Percentiles rank a stretch among this genome's conserved stretches.
Conservation (phyloP, 2,888 invertebrate species). For the Drosophila prostipennis region DNA sequence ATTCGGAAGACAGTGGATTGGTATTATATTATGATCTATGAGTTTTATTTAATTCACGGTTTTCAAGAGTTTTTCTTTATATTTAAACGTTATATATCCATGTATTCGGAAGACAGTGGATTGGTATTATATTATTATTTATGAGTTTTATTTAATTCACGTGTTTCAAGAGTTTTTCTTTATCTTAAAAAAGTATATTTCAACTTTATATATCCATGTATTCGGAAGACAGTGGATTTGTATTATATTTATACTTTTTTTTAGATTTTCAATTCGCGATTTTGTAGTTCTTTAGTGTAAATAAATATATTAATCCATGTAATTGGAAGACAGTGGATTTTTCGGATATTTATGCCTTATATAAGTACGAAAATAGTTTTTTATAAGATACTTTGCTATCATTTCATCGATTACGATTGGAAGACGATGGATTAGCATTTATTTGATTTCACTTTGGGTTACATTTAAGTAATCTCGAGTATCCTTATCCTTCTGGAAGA, state of each 20-base stretch:
- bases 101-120: background rate
- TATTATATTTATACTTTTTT: background rate
- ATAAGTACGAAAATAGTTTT: conserved; percentile 24
- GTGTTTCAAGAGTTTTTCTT: too few relatives aligned
- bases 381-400: conserved; percentile 23
- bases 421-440: conserved; percentile 69
- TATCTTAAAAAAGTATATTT: background rate
- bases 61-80: background rate
- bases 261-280: background rate
- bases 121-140: too few relatives aligned
- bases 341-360: conserved; percentile 12
- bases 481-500: conserved; percentile 44
- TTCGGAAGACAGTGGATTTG: background rate
- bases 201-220: background rate
- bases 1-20: background rate
- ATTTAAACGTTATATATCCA: background rate
- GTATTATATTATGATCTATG: too few relatives aligned
- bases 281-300: conserved; percentile 1
- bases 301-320: conserved; percentile 8
- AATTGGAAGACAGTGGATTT: conserved; percentile 52
- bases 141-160: too few relatives aligned
- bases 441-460: conserved; percentile 25
- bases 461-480: conserved; percentile 23
- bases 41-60: too few relatives aligned
- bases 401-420: conserved; percentile 49